Evolutionary conservation across 2,888 invertebrate species (phyloP).

Genomic region (Polydesmus complanatus): DNA sequence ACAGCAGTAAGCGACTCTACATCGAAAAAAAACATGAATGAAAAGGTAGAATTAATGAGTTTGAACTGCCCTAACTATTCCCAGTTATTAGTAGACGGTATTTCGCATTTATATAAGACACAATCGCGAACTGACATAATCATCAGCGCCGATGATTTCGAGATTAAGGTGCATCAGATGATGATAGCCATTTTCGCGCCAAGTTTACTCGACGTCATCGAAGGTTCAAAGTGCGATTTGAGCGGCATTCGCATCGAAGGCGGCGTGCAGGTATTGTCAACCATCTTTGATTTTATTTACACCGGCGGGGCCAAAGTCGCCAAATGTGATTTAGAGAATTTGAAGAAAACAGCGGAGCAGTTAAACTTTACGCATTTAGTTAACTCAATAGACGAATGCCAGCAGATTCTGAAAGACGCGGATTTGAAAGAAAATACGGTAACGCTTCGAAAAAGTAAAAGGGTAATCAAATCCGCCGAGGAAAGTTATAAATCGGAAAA

Average conservation of each 20-base stretch:
- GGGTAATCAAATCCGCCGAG: background rate
- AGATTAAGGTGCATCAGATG: background rate
- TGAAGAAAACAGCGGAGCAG: background rate
- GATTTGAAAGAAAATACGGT: background rate
- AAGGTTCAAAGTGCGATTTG: background rate
- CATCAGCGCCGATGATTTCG: background rate
- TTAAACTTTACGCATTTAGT: background rate
- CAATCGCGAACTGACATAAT: background rate
- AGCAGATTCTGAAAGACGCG: background rate
- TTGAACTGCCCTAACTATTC: background rate
- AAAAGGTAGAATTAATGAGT: background rate
- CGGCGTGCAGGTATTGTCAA: too few species aligned
- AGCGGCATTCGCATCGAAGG: too few species aligned
- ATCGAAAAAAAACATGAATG: background rate
- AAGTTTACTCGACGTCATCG: background rate
- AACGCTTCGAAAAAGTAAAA: background rate
- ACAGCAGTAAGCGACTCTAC: too few species aligned
- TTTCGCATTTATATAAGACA: background rate
- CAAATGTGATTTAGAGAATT: background rate
- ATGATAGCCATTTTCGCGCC: background rate
- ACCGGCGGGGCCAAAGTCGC: background rate
- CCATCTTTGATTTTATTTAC: background rate
- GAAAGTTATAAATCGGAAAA: background rate
- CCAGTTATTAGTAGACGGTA: background rate
- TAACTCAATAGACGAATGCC: background rate